These are phyloP conservation scores for Bubo scandiacus DNA, from an alignment of 2,113 vertebrate species.

Conservation along the genomic window DNA sequence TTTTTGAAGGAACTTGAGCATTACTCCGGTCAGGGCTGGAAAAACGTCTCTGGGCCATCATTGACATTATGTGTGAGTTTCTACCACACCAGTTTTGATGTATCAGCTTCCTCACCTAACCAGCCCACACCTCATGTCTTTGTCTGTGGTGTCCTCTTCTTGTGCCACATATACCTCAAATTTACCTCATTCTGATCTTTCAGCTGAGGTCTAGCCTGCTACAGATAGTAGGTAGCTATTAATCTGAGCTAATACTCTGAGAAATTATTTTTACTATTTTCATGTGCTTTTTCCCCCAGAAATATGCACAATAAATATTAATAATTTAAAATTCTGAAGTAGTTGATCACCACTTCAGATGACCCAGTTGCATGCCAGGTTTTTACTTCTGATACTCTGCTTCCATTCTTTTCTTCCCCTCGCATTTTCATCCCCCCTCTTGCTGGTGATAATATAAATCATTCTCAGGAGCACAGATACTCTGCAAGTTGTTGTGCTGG, in stretches of 20 bases:
- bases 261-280: neutral
- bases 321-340: neutral
- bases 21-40: neutral
- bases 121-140: neutral
- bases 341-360: neutral
- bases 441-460: neutral
- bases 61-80: neutral
- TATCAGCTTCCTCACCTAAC: neutral
- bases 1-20: neutral
- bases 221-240: neutral
- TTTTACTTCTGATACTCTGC: neutral
- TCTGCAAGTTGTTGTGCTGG: neutral
- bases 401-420: neutral
- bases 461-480: neutral
- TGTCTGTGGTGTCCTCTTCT: neutral
- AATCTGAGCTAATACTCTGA: neutral
- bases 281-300: neutral
- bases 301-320: neutral
- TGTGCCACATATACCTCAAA: neutral
- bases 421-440: neutral
- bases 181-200: neutral
- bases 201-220: neutral
- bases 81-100: neutral
- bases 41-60: neutral
- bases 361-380: neutral